phyloP scores from a whole-genome alignment of 2,888 invertebrate genomes.

The Sminthurinus aureus region DNA sequence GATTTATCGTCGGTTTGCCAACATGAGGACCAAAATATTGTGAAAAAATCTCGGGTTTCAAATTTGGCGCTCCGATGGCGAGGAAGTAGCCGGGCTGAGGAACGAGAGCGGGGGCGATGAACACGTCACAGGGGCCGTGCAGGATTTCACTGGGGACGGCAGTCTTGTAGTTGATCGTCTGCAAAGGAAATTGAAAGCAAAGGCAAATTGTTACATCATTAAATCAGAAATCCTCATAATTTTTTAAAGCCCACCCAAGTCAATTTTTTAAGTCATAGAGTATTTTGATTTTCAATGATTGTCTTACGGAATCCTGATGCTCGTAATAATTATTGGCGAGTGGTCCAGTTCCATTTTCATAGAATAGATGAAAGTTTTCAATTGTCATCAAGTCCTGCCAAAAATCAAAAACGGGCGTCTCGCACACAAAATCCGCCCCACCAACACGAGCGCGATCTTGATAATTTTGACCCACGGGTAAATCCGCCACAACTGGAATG shows the following conservation, averaged over 20 bases:
- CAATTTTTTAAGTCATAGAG: too few species aligned
- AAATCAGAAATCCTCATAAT: too few species aligned
- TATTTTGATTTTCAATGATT: too few species aligned
- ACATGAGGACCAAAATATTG: conserved; percentile 4
- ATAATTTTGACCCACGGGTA: conserved; percentile 22
- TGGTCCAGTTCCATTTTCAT: not conserved
- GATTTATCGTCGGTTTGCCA: not conserved
- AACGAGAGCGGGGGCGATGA: conserved; percentile 4
- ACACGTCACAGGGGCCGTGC: not conserved
- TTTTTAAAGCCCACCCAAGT: too few species aligned
- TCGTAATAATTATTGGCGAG: not conserved
- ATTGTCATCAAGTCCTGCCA: conserved; percentile 15
- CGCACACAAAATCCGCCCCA: conserved; percentile 14
- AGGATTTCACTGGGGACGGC: not conserved
- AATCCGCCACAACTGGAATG: not conserved
- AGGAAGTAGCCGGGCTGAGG: not conserved
- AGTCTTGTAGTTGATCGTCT: too few species aligned
- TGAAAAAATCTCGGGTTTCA: not conserved
- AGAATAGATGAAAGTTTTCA: not conserved
- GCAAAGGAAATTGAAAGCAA: too few species aligned
- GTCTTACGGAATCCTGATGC: not conserved
- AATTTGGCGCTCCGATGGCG: not conserved
- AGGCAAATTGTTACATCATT: too few species aligned
- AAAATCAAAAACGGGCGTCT: not conserved
- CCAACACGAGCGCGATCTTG: conserved; percentile 10